Evolutionary conservation across 2,888 invertebrate species (phyloP), one percentile per base, ranked within the genome.

Genomic region (Nymphalis polychloros): DNA sequence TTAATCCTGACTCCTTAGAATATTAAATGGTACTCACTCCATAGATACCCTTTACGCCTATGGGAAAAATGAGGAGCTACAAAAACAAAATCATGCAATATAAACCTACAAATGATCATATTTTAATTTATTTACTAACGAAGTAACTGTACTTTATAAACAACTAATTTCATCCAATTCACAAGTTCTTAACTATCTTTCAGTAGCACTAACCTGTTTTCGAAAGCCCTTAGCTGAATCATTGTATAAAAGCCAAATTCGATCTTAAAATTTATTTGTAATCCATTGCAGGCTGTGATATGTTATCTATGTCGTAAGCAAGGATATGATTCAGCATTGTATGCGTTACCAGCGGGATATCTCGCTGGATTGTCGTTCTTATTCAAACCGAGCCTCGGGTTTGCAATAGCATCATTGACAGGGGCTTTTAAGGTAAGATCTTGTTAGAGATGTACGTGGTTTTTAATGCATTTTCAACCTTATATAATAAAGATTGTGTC

Each of bases 281-380:
- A 23, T 78, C 1, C 60, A 71, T 86, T 86, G 20, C 86, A 93
- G 94, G 85, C 88, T 73, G 87, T 93, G 48, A 83, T 90, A 63
- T 94, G 94, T 76, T 87, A 84, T 71, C 77, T 93, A 74, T 89
- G 91, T 72, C 88, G 85, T 80, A 89, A 86, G 68, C 79, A 80
- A 60, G 89, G 89, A 1, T 78, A 77, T 52, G 91, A 93, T 75
- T 88, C 89, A 1, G 88, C 90, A 31, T 73, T 85, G 72, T 90
- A 92, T 67, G 92, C 94, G 0, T 76, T 94, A 23, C 90, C 94
- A 0, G 93, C 94, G 0, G 94, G 94, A 5, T 91, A 91, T 71
- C 74, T 93, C 27, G 92, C 94, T 0, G 94, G 94, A n/a, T 65
- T 92, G 17, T 90, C 94, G 4, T 93, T 93, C 75, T 67, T 89